These are phyloP conservation scores for Xiphophorus hellerii DNA, from an alignment of 2,113 vertebrate species.

Conservation along the genomic window DNA sequence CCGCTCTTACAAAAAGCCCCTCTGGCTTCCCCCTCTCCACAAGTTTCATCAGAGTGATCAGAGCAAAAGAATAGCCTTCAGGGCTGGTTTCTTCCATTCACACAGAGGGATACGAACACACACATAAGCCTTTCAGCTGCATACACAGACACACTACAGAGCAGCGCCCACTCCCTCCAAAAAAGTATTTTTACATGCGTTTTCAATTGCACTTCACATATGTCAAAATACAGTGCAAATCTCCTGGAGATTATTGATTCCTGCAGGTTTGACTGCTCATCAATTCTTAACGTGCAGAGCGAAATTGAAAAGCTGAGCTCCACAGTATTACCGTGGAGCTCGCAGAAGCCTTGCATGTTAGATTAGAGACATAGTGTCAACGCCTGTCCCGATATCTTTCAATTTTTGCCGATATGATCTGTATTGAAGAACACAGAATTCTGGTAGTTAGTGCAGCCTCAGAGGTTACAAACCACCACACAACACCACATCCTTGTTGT, in stretches of 20 bases:
- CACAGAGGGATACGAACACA: constrained; percentile 59
- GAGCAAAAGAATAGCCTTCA: constrained; percentile 73
- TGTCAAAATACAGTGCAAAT: constrained; percentile 65
- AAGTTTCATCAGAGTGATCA: constrained; percentile 76
- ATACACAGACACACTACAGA: constrained; percentile 32
- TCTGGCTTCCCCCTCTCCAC: constrained; percentile 72
- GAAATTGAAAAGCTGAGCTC: constrained; percentile 52
- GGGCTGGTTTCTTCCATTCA: constrained; percentile 62
- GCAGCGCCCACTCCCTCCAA: constrained; percentile 31
- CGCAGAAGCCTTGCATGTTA: constrained; percentile 30
- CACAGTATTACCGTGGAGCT: constrained; percentile 18
- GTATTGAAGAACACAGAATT: constrained; percentile 53
- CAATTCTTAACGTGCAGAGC: constrained; percentile 66
- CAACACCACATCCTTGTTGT: constrained; percentile 78
- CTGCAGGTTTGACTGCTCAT: constrained; percentile 68
- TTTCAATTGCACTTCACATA: constrained; percentile 64
- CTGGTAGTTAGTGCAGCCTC: constrained; percentile 53
- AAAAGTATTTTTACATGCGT: constrained; percentile 49
- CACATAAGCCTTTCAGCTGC: constrained; percentile 36
- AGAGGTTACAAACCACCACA: constrained; percentile 68
- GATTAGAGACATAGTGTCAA: constrained; percentile 36
- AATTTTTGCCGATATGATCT: constrained; percentile 47
- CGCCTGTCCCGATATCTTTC: constrained; percentile 41
- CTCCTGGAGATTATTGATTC: constrained; percentile 70
- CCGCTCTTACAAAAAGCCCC: constrained; percentile 72